phyloP scores from a whole-genome alignment of 2,888 invertebrate species.

The Morpho achilles region DNA sequence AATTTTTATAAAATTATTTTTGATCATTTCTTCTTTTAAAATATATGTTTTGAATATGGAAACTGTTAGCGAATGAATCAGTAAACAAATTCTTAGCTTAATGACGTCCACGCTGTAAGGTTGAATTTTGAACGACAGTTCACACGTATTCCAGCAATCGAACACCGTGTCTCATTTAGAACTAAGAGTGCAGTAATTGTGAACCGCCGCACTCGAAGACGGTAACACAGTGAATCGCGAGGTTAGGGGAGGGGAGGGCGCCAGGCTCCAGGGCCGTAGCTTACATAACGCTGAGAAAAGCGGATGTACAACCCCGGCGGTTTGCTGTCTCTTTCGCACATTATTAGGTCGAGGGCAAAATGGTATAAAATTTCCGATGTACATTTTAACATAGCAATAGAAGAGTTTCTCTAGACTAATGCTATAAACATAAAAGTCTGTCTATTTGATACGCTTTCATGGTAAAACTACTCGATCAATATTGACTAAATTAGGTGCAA shows the following conservation, averaged over 20 bases:
- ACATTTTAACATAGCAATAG: no score
- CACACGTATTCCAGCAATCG: conserved; percentile 13
- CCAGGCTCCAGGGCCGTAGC: conserved; percentile 73
- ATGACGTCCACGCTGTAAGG: conserved; percentile 1
- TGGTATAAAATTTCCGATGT: conserved; percentile 34
- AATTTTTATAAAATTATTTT: no score
- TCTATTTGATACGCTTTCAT: not conserved
- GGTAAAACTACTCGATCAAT: no score
- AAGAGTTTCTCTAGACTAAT: not conserved
- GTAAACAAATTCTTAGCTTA: conserved; percentile 11
- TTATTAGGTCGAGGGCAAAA: conserved; percentile 35
- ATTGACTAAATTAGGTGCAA: no score
- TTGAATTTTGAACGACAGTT: conserved; percentile 4
- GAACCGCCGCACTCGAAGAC: conserved; percentile 13
- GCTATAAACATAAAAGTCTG: not conserved
- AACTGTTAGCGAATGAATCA: not conserved
- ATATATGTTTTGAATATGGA: no score
- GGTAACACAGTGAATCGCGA: conserved; percentile 16
- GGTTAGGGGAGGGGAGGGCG: conserved; percentile 36
- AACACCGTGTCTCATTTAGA: conserved; percentile 28
- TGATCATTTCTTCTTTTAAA: no score
- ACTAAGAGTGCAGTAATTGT: conserved; percentile 25
- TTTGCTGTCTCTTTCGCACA: conserved; percentile 58
- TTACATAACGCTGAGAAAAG: conserved; percentile 75
- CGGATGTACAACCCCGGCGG: conserved; percentile 62